Percentiles rank a stretch among this genome's conserved stretches.
phyloP scores from a whole-genome alignment of 1,140 invertebrate genomes.

The Andricus grossulariae region DNA sequence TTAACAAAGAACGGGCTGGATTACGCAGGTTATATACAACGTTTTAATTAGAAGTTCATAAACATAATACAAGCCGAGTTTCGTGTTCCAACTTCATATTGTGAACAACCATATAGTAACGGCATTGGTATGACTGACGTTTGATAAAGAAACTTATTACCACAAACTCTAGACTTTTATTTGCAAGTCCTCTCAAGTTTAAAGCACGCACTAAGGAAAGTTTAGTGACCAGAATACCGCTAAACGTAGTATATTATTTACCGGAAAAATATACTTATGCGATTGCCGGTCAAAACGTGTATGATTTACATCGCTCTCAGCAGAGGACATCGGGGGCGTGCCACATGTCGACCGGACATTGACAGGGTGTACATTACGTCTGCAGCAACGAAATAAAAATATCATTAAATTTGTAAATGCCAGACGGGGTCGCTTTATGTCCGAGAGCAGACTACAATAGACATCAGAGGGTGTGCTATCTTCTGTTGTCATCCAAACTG shows the following conservation, averaged over 20 bases:
- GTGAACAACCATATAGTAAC: neutral
- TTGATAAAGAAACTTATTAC: no score
- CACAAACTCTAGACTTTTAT: no score
- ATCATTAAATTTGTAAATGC: conserved; percentile 21
- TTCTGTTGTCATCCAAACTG: neutral
- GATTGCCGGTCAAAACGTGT: neutral
- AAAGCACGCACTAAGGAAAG: neutral
- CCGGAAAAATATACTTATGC: conserved; percentile 6
- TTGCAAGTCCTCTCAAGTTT: neutral
- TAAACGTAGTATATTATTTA: neutral
- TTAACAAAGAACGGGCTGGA: conserved; percentile 18
- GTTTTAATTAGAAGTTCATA: conserved; percentile 8
- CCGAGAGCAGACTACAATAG: conserved; percentile 2
- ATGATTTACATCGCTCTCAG: conserved; percentile 28
- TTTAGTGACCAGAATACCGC: neutral
- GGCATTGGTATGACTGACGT: no score
- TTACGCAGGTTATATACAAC: neutral
- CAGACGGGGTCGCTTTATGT: neutral
- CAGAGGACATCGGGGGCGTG: conserved; percentile 16
- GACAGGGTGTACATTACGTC: neutral
- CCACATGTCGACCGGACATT: conserved; percentile 13
- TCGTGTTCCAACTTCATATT: conserved; percentile 1
- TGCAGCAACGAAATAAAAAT: conserved; percentile 10
- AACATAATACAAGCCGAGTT: conserved; percentile 1
- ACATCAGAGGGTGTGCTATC: neutral